Percentiles rank a stretch among this genome's conserved stretches.
Evolutionary conservation across 2,113 vertebrate species (phyloP).

Genomic region (Vulpes ferrilata): DNA sequence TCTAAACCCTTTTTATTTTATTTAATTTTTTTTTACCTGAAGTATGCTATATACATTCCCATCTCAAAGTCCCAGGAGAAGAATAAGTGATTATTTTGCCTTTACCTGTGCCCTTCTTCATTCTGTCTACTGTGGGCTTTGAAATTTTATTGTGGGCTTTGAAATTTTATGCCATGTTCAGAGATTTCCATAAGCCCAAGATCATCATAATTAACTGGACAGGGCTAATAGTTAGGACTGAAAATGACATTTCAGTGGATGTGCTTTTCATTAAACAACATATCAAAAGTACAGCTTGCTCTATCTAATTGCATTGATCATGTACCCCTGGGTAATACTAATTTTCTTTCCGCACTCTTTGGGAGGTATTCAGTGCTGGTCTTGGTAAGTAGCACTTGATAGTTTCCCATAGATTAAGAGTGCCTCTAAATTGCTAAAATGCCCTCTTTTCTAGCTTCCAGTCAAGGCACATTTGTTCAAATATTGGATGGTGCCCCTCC

Average conservation of each 20-base stretch:
- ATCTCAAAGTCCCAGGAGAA: background rate
- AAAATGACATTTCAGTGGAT: background rate
- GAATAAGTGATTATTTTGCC: background rate
- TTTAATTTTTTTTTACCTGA: background rate
- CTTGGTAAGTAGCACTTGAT: background rate
- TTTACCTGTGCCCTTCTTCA: background rate
- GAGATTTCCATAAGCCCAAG: conserved; percentile 15
- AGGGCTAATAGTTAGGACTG: background rate
- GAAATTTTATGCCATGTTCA: background rate
- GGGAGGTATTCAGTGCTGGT: background rate
- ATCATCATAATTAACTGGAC: background rate
- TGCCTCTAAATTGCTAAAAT: conserved; percentile 36
- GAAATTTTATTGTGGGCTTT: background rate
- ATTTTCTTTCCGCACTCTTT: background rate
- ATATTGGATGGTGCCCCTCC: background rate
- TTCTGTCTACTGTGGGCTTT: background rate
- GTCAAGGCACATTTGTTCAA: conserved; percentile 18
- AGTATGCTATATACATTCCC: background rate
- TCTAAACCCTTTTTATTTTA: background rate
- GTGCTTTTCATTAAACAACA: background rate
- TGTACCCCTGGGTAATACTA: background rate
- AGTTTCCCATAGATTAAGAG: background rate
- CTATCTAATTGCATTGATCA: background rate
- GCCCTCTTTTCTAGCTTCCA: background rate
- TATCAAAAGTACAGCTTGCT: background rate